Evolutionary conservation across 1,140 invertebrate genomes (phyloP).

Genomic region (Maconellicoccus hirsutus): DNA sequence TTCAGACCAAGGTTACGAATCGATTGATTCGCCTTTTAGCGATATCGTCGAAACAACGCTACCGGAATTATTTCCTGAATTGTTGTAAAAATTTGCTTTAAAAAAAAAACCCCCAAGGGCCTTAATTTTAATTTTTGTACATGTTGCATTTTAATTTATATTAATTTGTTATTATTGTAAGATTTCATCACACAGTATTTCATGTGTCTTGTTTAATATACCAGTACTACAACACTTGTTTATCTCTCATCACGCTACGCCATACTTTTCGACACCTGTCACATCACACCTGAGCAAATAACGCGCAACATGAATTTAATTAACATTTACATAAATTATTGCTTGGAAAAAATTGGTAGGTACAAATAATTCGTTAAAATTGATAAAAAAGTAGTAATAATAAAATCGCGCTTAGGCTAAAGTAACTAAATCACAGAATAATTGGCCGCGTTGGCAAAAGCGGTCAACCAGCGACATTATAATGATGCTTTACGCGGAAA

Average conservation of each 20-base stretch:
- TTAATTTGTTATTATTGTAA: background rate
- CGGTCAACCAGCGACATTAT: too few relatives aligned
- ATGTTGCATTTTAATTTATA: background rate
- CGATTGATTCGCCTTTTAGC: slow-evolving; percentile 28
- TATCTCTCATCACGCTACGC: background rate
- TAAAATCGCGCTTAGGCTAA: too few relatives aligned
- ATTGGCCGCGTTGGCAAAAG: too few relatives aligned
- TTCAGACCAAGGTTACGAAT: slow-evolving; percentile 30
- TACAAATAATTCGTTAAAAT: too few relatives aligned
- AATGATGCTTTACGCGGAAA: too few relatives aligned
- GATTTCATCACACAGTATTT: background rate
- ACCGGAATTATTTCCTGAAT: slow-evolving; percentile 27
- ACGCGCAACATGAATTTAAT: background rate
- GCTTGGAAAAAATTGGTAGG: background rate
- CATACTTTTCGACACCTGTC: background rate
- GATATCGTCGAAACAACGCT: slow-evolving; percentile 20
- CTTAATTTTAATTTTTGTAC: background rate
- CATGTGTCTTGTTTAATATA: slow-evolving; percentile 16
- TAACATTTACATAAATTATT: background rate
- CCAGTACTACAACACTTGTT: background rate
- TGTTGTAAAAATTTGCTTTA: slow-evolving; percentile 27
- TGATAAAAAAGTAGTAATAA: too few relatives aligned
- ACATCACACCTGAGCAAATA: background rate
- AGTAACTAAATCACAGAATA: too few relatives aligned
- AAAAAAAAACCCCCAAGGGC: too few relatives aligned